phyloP scores from a whole-genome alignment of 2,888 invertebrate genomes.

The Nomada fucata region DNA sequence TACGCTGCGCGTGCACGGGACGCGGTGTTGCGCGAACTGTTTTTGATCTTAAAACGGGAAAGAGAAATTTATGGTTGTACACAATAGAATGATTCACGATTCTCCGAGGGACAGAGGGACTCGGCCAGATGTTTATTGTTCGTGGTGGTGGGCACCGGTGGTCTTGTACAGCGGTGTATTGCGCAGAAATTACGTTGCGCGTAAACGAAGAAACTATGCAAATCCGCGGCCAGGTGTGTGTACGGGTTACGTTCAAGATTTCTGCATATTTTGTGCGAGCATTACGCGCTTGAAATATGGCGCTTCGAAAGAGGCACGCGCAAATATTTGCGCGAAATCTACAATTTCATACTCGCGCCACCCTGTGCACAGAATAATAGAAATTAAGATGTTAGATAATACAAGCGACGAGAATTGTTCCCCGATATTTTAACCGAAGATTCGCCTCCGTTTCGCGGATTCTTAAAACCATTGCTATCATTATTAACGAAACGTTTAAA shows the following conservation, averaged over 20 bases:
- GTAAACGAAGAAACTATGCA: background rate
- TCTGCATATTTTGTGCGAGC: background rate
- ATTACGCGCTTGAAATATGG: background rate
- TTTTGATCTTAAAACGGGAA: background rate
- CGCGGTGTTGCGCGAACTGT: background rate
- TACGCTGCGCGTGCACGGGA: background rate
- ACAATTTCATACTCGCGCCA: too few species aligned
- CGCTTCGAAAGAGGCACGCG: too few species aligned
- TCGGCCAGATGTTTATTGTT: constrained; percentile 7
- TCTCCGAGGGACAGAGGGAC: background rate
- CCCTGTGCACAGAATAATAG: too few species aligned
- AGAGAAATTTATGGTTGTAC: background rate
- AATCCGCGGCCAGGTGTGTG: background rate
- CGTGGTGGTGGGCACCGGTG: background rate
- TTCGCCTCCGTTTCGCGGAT: too few species aligned
- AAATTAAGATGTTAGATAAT: too few species aligned
- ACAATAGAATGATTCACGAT: constrained; percentile 1
- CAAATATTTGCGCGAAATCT: too few species aligned
- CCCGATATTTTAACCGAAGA: too few species aligned
- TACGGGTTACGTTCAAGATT: background rate
- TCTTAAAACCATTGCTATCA: too few species aligned
- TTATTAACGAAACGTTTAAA: too few species aligned
- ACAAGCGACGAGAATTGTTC: too few species aligned
- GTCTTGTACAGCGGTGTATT: too few species aligned
- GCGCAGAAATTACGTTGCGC: background rate